Conservation (phyloP, 2,888 invertebrate species). For the Sminthurides aquaticus region DNA sequence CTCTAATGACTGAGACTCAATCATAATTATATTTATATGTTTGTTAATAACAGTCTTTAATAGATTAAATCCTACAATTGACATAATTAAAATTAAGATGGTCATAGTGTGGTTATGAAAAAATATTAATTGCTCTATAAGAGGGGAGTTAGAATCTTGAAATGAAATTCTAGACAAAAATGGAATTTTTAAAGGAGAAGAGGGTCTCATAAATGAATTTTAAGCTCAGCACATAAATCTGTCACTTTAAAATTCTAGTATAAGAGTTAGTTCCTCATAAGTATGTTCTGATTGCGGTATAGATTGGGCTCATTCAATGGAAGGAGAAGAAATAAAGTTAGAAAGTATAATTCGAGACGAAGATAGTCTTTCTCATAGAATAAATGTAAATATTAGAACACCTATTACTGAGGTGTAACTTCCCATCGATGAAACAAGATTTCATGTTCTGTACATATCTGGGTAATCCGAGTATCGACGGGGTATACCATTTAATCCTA, state of each 20-base stretch:
- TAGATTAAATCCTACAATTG: slow-evolving; percentile 54
- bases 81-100: slow-evolving; percentile 58
- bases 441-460: slow-evolving; percentile 60
- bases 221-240: slow-evolving; percentile 37
- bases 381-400: slow-evolving; percentile 56
- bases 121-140: slow-evolving; percentile 61
- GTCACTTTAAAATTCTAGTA: slow-evolving; percentile 30
- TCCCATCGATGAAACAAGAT: slow-evolving; percentile 61
- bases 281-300: slow-evolving; percentile 40
- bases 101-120: slow-evolving; percentile 59
- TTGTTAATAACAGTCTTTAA: slow-evolving; percentile 55
- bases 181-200: slow-evolving; percentile 35
- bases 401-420: slow-evolving; percentile 57
- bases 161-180: slow-evolving; percentile 49
- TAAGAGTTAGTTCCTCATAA: slow-evolving; percentile 32
- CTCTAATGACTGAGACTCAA: slow-evolving; percentile 27
- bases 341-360: slow-evolving; percentile 49
- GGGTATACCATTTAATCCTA: slow-evolving; percentile 64
- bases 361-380: slow-evolving; percentile 56
- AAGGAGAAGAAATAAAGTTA: slow-evolving; percentile 52
- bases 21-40: slow-evolving; percentile 45
- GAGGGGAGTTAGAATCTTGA: slow-evolving; percentile 57
- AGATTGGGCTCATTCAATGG: slow-evolving; percentile 49
- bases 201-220: slow-evolving; percentile 24
- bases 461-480: slow-evolving; percentile 70